Evolutionary conservation across 2,113 vertebrate species (phyloP), one percentile per base, ranked within the genome.

Genomic region (Odontophorus gujanensis): DNA sequence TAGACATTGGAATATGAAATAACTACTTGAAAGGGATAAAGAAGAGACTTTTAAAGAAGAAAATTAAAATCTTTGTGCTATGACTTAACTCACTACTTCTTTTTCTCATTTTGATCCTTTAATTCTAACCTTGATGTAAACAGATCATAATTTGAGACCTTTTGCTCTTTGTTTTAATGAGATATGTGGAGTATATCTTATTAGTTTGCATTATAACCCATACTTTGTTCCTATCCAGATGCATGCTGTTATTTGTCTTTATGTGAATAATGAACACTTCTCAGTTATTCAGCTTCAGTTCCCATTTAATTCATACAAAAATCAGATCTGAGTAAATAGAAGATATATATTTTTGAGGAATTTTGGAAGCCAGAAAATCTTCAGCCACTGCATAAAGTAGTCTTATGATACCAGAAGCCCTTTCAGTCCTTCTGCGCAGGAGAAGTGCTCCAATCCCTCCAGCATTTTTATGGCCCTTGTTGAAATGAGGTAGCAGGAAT

Each of bases 61-160:
- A 95, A 93, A 96, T 92, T 90, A 90, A 96, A 94, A 90, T 43
- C 83, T 85, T 75, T 90, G 81, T 89, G 40, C 88, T 92, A 81
- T 81, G 73, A 81, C 28, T 84, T 61, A 81, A 81, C 73, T 86
- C 68, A 57, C 22, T 89, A 51, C 25, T 83, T 81, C 22, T 90
- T 94, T 95, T 93, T 90, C 67, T 92, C 18, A 42, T 96, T 89
- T 92, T 81, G 51, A 69, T 89, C 32, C 47, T 76, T 90, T 84
- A 72, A 43, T 92, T 61, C 24, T 89, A 8, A 12, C 72, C 50
- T 51, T 75, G 43, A 87, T 62, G n/a, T 42, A 92, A 58, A 67
- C 21, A 61, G 26, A 21, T 6, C 18, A 48, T 25, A 20, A 68
- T 93, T 62, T 93, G 24, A 3, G 24, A 36, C 7, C 22, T 80